Evolutionary conservation across 2,888 invertebrate species (phyloP).

Genomic region (Aleiodes alternator): DNA sequence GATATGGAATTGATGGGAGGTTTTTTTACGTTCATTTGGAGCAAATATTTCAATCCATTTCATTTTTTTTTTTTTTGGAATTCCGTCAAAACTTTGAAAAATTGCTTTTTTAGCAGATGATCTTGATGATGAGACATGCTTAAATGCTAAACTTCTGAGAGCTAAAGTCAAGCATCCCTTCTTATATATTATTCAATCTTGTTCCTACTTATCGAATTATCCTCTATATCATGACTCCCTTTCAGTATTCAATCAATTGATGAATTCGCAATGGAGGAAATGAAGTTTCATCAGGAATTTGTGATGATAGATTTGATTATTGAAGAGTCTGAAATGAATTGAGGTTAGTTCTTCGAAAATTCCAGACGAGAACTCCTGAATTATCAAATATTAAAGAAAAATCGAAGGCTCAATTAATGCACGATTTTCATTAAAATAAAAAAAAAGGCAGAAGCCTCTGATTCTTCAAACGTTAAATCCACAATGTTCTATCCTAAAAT

Average conservation of each 20-base stretch:
- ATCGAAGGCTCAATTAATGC: no score
- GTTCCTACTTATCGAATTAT: slow-evolving; percentile 3
- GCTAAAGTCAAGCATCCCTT: slow-evolving; percentile 36
- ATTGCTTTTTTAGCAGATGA: slow-evolving; percentile 40
- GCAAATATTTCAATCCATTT: no score
- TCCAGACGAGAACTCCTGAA: no score
- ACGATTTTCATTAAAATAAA: no score
- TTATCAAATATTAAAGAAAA: no score
- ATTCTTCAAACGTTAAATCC: background rate
- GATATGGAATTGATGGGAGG: no score
- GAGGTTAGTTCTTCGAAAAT: no score
- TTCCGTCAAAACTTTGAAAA: background rate
- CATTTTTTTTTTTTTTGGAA: no score
- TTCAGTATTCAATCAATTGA: slow-evolving; percentile 38
- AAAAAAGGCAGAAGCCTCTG: no score
- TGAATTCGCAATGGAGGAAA: background rate
- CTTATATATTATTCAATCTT: slow-evolving; percentile 29
- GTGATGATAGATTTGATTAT: background rate
- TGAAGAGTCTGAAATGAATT: background rate
- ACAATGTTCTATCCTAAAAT: background rate
- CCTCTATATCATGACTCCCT: background rate
- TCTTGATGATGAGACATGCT: slow-evolving; percentile 38
- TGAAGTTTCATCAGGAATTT: background rate
- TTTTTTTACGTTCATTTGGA: no score
- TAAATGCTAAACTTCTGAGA: slow-evolving; percentile 28